A percentile compares a stretch with the other conserved stretches of the same genome.
Conservation (phyloP, 1,140 invertebrate genomes). For the Steinernema feltiae region DNA sequence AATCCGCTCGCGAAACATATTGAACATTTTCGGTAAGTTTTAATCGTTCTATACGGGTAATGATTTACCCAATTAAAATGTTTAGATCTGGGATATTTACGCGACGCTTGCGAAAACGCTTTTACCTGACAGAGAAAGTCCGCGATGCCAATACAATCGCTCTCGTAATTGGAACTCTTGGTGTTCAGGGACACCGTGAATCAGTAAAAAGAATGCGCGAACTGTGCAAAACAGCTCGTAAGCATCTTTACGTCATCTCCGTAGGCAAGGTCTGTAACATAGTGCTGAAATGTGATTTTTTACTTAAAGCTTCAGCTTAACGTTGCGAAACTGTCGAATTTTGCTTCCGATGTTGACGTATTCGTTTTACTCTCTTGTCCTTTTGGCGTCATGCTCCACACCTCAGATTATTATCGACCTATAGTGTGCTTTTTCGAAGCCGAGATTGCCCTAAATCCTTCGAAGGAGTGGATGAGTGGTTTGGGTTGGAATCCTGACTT, state of each 20-base stretch:
- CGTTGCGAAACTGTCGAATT: conserved; percentile 38
- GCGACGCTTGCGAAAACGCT: conserved; percentile 36
- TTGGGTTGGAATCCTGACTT: conserved; percentile 38
- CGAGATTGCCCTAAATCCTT: conserved; percentile 38
- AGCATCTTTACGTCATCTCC: conserved; percentile 37
- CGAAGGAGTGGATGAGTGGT: conserved; percentile 29
- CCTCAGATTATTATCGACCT: conserved; percentile 33
- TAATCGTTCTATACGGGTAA: background rate
- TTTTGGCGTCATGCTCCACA: conserved; percentile 37
- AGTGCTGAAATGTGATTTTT: no score
- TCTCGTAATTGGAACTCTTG: conserved; percentile 45
- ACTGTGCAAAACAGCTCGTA: conserved; percentile 31
- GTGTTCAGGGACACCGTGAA: conserved; percentile 28
- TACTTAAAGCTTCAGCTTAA: conserved; percentile 22
- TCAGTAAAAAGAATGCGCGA: conserved; percentile 32
- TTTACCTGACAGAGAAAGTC: conserved; percentile 47
- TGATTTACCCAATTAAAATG: conserved; percentile 1
- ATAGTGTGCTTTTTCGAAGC: conserved; percentile 38
- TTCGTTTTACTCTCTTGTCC: conserved; percentile 42
- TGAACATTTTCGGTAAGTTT: conserved; percentile 19
- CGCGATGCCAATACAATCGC: conserved; percentile 45
- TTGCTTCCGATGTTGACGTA: conserved; percentile 35
- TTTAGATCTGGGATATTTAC: conserved; percentile 26
- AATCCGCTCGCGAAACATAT: conserved; percentile 17
- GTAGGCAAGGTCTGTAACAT: conserved; percentile 32